These are phyloP conservation scores for Triplophysa dalaica DNA, from an alignment of 2,113 vertebrate genomes.

Conservation along the genomic window DNA sequence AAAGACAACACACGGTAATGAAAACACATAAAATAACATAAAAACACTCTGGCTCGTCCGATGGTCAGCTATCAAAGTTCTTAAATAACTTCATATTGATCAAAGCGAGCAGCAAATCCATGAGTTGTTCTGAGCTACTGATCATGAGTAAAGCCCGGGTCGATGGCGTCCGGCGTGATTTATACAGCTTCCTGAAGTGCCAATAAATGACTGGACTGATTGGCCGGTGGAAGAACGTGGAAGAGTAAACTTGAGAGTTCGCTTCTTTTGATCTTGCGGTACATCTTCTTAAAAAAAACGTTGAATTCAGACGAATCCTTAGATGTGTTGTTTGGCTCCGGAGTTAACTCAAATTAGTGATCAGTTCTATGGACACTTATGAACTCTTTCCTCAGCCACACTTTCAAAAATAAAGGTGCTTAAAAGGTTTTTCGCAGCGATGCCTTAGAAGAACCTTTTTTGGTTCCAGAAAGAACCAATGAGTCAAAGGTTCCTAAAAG, in stretches of 20 bases:
- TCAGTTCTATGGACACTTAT: slow-evolving; percentile 21
- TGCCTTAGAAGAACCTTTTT: too few relatives aligned
- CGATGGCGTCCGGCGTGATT: slow-evolving; percentile 74
- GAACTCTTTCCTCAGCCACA: slow-evolving; percentile 1
- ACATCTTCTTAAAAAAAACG: slow-evolving; percentile 63
- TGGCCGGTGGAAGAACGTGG: slow-evolving; percentile 59
- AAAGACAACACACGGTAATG: slow-evolving; percentile 48
- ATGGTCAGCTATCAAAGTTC: slow-evolving; percentile 65
- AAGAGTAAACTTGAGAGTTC: slow-evolving; percentile 64
- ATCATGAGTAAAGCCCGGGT: slow-evolving; percentile 71
- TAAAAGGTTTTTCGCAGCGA: too few relatives aligned
- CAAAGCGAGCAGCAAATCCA: slow-evolving; percentile 77
- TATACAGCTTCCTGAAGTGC: slow-evolving; percentile 70
- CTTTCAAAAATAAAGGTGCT: not conserved
- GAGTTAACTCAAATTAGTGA: slow-evolving; percentile 46
- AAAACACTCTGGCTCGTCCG: slow-evolving; percentile 50
- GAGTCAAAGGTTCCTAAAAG: too few relatives aligned
- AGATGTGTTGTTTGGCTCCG: slow-evolving; percentile 43
- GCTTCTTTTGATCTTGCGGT: slow-evolving; percentile 63
- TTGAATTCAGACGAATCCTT: slow-evolving; percentile 59
- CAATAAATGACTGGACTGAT: slow-evolving; percentile 74
- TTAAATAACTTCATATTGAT: slow-evolving; percentile 76
- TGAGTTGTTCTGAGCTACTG: slow-evolving; percentile 75
- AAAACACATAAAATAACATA: slow-evolving; percentile 59
- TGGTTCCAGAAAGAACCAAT: too few relatives aligned